Evolutionary conservation across 2,797 vertebrate species (phyloP).

Genomic region (Australoheros facetus): DNA sequence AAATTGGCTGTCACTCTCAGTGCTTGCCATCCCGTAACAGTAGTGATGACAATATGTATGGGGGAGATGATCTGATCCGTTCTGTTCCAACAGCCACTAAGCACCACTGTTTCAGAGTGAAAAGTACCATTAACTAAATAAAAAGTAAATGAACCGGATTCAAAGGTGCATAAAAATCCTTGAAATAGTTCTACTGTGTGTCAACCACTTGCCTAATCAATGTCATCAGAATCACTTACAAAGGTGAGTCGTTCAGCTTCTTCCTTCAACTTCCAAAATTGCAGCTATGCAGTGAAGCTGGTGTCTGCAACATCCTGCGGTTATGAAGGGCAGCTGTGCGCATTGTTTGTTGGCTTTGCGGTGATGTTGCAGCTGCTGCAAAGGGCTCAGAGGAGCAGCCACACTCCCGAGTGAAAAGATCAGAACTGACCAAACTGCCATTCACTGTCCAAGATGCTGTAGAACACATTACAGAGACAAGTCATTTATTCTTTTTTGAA

Average conservation of each 20-base stretch:
- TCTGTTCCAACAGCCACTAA: background rate
- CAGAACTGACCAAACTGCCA: background rate
- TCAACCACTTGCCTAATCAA: background rate
- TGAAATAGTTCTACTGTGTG: background rate
- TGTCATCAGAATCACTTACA: background rate
- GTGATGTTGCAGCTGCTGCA: background rate
- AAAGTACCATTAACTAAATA: rapidly evolving
- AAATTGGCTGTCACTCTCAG: background rate
- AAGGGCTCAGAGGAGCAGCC: background rate
- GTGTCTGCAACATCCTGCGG: background rate
- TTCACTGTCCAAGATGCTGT: background rate
- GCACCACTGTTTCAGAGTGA: background rate
- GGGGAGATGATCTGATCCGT: background rate
- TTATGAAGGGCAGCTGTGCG: background rate
- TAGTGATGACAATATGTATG: background rate
- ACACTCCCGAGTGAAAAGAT: background rate
- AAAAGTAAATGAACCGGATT: background rate
- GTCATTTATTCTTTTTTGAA: background rate
- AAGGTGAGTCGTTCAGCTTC: background rate
- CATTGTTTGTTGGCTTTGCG: background rate
- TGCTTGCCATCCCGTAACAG: background rate
- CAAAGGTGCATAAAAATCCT: background rate
- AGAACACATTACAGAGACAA: background rate
- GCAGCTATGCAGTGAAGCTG: background rate
- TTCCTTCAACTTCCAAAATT: background rate